Percentiles rank a stretch among this genome's conserved stretches.
Conservation (phyloP, 2,113 vertebrate genomes). For the Sterrhoptilus dennistouni region DNA sequence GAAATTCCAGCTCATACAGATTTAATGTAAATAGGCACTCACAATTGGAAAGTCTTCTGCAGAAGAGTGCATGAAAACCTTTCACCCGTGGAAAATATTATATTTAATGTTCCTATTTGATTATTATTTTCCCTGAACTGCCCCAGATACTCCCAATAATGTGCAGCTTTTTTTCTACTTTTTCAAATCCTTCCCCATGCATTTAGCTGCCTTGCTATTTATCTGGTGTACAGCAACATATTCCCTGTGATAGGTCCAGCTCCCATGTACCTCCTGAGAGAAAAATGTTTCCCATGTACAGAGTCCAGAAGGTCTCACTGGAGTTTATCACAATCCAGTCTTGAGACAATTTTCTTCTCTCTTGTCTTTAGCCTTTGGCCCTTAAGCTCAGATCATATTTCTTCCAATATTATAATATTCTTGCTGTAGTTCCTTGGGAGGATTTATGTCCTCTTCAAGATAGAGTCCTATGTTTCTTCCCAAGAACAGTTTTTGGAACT, state of each 20-base stretch:
- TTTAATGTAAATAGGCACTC: neutral
- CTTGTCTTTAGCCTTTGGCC: neutral
- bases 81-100: neutral
- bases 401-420: neutral
- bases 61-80: neutral
- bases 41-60: neutral
- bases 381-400: neutral
- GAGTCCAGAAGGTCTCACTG: neutral
- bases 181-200: neutral
- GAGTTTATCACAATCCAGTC: neutral
- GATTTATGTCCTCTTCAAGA: neutral
- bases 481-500: neutral
- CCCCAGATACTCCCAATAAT: neutral
- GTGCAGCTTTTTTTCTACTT: neutral
- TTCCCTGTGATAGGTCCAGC: neutral
- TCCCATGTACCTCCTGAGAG: neutral
- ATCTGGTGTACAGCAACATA: neutral
- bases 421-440: neutral
- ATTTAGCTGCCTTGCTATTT: neutral
- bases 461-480: neutral
- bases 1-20: neutral
- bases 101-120: neutral
- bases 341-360: neutral
- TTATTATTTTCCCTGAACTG: neutral
- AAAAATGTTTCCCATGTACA: neutral